Conservation (phyloP, 2,113 vertebrate genomes). For the Gulo gulo region DNA sequence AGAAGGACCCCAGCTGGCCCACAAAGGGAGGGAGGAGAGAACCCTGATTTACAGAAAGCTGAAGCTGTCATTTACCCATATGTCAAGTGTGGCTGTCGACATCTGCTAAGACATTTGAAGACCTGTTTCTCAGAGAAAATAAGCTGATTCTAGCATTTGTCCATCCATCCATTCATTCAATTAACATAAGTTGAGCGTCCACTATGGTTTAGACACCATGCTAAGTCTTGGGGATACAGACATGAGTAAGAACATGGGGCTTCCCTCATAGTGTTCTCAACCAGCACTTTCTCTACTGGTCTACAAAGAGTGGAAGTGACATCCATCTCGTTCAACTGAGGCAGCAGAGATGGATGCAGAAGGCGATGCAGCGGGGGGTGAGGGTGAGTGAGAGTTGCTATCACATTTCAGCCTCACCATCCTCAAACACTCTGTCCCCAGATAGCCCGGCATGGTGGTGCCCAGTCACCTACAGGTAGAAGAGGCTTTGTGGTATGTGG, state of each 20-base stretch:
- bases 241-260: not conserved
- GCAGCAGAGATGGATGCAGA: not conserved
- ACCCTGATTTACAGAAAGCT: not conserved
- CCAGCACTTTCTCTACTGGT: not conserved
- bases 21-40: not conserved
- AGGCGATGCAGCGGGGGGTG: not conserved
- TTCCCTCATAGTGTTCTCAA: not conserved
- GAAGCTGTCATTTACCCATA: not conserved
- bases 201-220: not conserved
- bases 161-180: not conserved
- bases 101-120: not conserved
- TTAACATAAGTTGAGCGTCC: not conserved
- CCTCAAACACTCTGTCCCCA: not conserved
- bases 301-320: not conserved
- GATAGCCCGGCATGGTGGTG: rapidly evolving
- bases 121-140: not conserved
- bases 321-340: not conserved
- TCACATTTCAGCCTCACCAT: not conserved
- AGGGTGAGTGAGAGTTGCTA: not conserved
- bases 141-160: not conserved
- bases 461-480: not conserved
- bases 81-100: not conserved
- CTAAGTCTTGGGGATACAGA: not conserved
- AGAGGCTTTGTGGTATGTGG: not conserved
- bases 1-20: not conserved